Evolutionary conservation across 2,888 invertebrate species (phyloP).

Genomic region (Aethes cnicana): DNA sequence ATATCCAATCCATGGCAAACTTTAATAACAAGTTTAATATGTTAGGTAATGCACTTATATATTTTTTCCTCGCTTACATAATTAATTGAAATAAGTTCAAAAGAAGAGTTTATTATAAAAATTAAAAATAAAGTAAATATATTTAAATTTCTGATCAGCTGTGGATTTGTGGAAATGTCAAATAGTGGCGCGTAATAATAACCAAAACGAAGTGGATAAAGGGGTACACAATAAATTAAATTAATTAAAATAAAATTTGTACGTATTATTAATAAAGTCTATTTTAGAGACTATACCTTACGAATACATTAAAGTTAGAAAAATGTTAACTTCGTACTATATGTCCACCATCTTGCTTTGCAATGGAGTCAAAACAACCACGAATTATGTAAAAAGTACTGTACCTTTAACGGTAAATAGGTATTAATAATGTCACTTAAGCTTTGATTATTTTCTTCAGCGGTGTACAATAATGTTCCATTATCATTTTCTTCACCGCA

Average conservation of each 20-base stretch:
- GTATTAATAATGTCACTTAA: constrained; percentile 86
- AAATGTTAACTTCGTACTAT: constrained; percentile 49
- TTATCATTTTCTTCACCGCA: constrained; percentile 88
- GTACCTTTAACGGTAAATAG: constrained; percentile 89
- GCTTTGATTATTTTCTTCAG: constrained; percentile 82
- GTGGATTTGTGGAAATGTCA: constrained; percentile 39
- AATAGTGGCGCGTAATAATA: constrained; percentile 43
- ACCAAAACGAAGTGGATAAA: constrained; percentile 7
- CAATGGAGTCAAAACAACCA: constrained; percentile 73
- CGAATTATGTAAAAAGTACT: constrained; percentile 51
- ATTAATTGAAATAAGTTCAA: not conserved
- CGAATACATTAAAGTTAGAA: constrained; percentile 44
- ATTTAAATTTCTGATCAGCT: constrained; percentile 33
- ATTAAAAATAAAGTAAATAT: constrained; percentile 25
- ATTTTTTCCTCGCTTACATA: not conserved
- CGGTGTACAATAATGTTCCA: constrained; percentile 84
- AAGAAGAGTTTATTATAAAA: not conserved
- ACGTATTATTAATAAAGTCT: constrained; percentile 12
- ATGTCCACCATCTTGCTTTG: constrained; percentile 64
- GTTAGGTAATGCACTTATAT: not conserved
- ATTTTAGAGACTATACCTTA: constrained; percentile 3
- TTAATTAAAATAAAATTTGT: constrained; percentile 15
- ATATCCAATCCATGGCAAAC: not conserved
- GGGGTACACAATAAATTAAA: not conserved
- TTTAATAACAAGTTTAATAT: too few relatives aligned